These are phyloP conservation scores for Limnephilus lunatus DNA, from an alignment of 2,888 invertebrate genomes.

Conservation along the genomic window DNA sequence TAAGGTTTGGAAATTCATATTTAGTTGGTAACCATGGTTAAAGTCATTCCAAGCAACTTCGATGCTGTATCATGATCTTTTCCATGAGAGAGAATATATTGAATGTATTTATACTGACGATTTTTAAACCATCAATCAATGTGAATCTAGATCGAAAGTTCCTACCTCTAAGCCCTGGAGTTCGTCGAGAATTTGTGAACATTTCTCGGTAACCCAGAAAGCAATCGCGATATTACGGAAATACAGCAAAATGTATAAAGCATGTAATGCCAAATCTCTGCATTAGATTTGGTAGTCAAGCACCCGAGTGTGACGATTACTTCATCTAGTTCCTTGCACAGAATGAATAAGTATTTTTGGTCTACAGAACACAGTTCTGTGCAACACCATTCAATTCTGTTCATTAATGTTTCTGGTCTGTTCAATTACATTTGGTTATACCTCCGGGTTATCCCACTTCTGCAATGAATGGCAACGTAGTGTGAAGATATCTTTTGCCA, in stretches of 20 bases:
- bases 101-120: background rate
- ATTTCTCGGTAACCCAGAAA: background rate
- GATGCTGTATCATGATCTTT: background rate
- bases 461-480: background rate
- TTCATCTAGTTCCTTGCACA: constrained; percentile 31
- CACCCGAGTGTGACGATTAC: constrained; percentile 44
- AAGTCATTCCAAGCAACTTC: background rate
- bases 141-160: background rate
- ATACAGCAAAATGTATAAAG: background rate
- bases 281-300: constrained; percentile 16
- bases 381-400: constrained; percentile 16
- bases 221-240: background rate
- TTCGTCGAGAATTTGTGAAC: background rate
- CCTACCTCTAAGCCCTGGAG: background rate
- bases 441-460: constrained; percentile 3
- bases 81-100: background rate
- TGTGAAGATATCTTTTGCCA: background rate
- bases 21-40: background rate
- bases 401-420: constrained; percentile 23
- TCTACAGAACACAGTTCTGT: constrained; percentile 9
- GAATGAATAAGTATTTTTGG: constrained; percentile 28
- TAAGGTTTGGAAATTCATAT: background rate
- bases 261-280: constrained; percentile 43
- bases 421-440: constrained; percentile 27
- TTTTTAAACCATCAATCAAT: background rate